Evolutionary conservation across 1,140 invertebrate genomes (phyloP).

Genomic region (Drosophila baimaii): DNA sequence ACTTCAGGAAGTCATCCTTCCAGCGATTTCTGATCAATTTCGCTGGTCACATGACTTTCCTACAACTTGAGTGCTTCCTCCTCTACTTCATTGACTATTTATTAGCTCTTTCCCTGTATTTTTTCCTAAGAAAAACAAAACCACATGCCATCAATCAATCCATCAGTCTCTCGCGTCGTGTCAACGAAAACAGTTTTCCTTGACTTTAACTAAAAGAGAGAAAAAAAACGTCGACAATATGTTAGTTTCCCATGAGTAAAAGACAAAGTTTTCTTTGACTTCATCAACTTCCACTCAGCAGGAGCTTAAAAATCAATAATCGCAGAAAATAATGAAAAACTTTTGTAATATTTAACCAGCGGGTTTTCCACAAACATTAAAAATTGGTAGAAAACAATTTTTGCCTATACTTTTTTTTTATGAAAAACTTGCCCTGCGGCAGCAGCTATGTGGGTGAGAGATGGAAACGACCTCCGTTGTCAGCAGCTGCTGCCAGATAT

Average conservation of each 20-base stretch:
- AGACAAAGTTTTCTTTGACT: conserved; percentile 10
- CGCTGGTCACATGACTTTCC: conserved; percentile 11
- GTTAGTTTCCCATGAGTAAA: conserved; percentile 36
- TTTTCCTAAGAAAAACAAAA: conserved; percentile 3
- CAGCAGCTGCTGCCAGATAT: conserved; percentile 57
- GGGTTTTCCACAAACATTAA: not conserved
- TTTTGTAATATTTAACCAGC: conserved; percentile 32
- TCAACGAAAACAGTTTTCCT: conserved; percentile 17
- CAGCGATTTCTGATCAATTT: conserved; percentile 46
- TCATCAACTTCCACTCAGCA: conserved; percentile 4
- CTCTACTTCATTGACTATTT: not conserved
- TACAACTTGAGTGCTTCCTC: not conserved
- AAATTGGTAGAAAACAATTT: not conserved
- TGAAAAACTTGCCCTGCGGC: conserved; percentile 30
- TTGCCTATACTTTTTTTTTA: conserved; percentile 9
- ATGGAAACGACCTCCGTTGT: conserved; percentile 59
- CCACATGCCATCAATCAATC: conserved; percentile 22
- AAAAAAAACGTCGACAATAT: conserved; percentile 15
- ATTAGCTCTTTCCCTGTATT: not conserved
- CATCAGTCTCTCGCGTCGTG: not conserved
- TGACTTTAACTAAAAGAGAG: conserved; percentile 3
- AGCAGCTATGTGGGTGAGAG: conserved; percentile 34
- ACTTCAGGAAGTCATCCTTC: conserved; percentile 1
- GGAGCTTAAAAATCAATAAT: conserved; percentile 30
- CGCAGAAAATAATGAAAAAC: conserved; percentile 16